Evolutionary conservation across 2,888 invertebrate genomes (phyloP).

Genomic region (Caenorhabditis panamensis): DNA sequence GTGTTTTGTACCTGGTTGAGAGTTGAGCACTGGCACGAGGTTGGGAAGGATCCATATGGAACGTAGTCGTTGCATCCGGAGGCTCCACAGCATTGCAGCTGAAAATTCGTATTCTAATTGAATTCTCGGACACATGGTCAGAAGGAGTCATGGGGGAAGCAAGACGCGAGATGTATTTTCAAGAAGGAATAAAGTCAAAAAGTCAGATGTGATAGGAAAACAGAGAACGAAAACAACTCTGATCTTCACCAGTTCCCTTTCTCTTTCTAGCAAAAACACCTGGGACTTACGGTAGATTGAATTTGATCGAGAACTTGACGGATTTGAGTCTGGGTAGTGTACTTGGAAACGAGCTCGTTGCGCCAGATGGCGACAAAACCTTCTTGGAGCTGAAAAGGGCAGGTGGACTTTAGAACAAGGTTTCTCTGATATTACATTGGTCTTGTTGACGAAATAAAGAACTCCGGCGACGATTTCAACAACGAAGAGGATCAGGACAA

Average conservation of each 20-base stretch:
- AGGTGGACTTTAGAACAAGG: too few species aligned
- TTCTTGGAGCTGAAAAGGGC: slow-evolving; percentile 60
- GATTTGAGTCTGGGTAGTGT: slow-evolving; percentile 49
- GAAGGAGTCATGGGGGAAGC: background rate
- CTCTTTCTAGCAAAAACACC: background rate
- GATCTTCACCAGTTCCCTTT: background rate
- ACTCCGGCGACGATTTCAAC: slow-evolving; percentile 70
- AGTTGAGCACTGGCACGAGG: slow-evolving; percentile 57
- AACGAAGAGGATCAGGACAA: slow-evolving; percentile 69
- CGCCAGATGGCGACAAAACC: slow-evolving; percentile 58
- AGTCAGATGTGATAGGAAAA: slow-evolving; percentile 1
- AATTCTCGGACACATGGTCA: slow-evolving; percentile 5
- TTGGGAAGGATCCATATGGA: slow-evolving; percentile 45
- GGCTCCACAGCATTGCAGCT: slow-evolving; percentile 74
- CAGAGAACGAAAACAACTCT: background rate
- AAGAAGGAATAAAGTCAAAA: background rate
- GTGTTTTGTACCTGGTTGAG: slow-evolving; percentile 35
- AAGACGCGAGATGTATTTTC: background rate
- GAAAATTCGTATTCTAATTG: slow-evolving; percentile 42
- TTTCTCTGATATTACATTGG: slow-evolving; percentile 44
- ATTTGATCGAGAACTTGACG: slow-evolving; percentile 61
- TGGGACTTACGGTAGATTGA: slow-evolving; percentile 61
- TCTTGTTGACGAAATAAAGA: slow-evolving; percentile 68
- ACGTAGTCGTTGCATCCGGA: slow-evolving; percentile 68
- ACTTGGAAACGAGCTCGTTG: slow-evolving; percentile 67